Base-by-base conservation (phyloP, 2,888 invertebrate species). In the Apotomis betuletana region DNA sequence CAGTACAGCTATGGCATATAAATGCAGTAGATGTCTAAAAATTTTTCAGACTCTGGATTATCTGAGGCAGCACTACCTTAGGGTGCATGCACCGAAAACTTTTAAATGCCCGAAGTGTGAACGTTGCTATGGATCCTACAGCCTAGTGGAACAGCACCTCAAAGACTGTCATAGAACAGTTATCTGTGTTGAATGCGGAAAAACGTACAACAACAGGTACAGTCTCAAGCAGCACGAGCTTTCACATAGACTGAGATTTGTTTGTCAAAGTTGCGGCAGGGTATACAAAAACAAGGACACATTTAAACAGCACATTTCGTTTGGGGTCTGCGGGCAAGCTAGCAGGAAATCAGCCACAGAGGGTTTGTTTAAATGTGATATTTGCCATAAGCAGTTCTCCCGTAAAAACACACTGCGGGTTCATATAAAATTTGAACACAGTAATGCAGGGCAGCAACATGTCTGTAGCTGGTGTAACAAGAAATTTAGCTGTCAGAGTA, bases 391-490 rank as follows among this genome's bases (percentile, higher is more conserved):
- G 71, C 76, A 70, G 51, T 86, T 81, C 69, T 74, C 78, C 4
- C 76, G 77, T 49, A 85, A 84, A 71, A 67, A 74, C 0, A 77
- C 79, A n/a, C 67, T 86, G 46, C 74, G 77, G 5, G 75, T 78
- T 15, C 86, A 86, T 54, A 82, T 85, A 46, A 78, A 77, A 10
- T 74, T 82, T 59, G 81, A 83, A 70, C 86, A 86, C 76, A 82
- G 77, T 3, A 77, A 82, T 64, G 79, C 63, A 0, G 72, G 80
- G 0, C 75, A 74, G 51, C 76, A 75, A 5, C 75, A 79, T 54
- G 52, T 72, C 3, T 86, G 86, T 69, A 70, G 75, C 27, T 85
- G 83, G 83, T 86, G 86, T 46, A 75, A 77, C 9, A 86, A 86
- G 59, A 84, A 79, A 64, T 77, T 83, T 52, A 74, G 80, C 75